Percentiles rank a stretch among this genome's conserved stretches.
phyloP scores from a whole-genome alignment of 2,113 vertebrate genomes.

The Periophthalmodon schlosseri region DNA sequence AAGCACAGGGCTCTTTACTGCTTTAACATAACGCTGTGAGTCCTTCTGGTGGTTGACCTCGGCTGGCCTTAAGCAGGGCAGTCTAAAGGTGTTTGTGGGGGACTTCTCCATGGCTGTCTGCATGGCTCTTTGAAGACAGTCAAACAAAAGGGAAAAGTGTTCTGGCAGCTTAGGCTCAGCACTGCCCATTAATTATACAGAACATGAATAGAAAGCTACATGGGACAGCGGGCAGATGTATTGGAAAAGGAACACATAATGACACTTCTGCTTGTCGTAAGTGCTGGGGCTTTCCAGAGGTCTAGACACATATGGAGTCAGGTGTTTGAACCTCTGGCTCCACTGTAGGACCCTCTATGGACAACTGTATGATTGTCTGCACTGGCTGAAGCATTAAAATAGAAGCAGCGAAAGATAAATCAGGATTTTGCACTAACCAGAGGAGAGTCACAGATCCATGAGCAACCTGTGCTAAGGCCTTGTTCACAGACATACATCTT shows the following conservation, averaged over 20 bases:
- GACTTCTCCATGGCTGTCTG: slow-evolving; percentile 34
- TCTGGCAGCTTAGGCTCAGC: slow-evolving; percentile 4
- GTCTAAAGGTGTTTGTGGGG: slow-evolving; percentile 36
- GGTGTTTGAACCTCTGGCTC: slow-evolving; percentile 5
- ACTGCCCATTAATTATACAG: slow-evolving; percentile 18
- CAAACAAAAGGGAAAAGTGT: slow-evolving; percentile 21
- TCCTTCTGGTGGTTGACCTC: slow-evolving; percentile 49
- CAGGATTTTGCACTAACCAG: slow-evolving; percentile 6
- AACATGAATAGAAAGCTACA: slow-evolving; percentile 30
- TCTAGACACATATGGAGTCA: neutral
- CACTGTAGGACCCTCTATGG: slow-evolving; percentile 1
- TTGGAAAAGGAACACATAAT: slow-evolving; percentile 1
- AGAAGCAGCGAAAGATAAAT: slow-evolving; percentile 5
- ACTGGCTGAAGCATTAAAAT: neutral
- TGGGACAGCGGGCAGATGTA: neutral
- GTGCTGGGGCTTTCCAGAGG: neutral
- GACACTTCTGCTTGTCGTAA: neutral
- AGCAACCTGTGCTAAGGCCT: neutral
- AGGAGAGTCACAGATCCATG: slow-evolving; percentile 5
- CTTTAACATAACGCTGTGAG: slow-evolving; percentile 36
- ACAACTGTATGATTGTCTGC: neutral
- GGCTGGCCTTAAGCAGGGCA: slow-evolving; percentile 19
- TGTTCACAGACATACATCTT: slow-evolving; percentile 36
- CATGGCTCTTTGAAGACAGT: slow-evolving; percentile 19
- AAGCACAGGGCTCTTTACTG: slow-evolving; percentile 27